Percentiles rank a stretch among this genome's conserved stretches.
phyloP scores from a whole-genome alignment of 1,140 invertebrate genomes.

The Eumeta japonica region DNA sequence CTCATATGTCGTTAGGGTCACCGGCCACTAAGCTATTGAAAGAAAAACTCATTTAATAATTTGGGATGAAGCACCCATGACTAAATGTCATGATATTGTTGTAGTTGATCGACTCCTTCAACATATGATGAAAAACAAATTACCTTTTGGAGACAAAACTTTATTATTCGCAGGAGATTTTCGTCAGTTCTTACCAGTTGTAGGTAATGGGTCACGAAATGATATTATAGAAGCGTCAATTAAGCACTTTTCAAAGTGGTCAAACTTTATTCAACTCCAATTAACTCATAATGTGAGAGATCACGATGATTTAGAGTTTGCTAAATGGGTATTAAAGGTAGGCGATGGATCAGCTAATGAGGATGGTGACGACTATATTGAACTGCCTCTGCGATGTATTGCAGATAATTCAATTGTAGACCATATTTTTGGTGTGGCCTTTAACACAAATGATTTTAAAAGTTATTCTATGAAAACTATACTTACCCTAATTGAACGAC shows the following conservation, averaged over 20 bases:
- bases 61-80: conserved; percentile 15
- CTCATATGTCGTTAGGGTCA: too few relatives aligned
- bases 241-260: too few relatives aligned
- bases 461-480: conserved; percentile 19
- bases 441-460: conserved; percentile 16
- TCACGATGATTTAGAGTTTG: conserved; percentile 10
- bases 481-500: conserved; percentile 14
- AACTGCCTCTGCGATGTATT: conserved; percentile 15
- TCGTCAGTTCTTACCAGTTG: conserved; percentile 15
- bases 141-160: too few relatives aligned
- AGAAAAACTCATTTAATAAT: conserved; percentile 14
- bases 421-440: conserved; percentile 12
- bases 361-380: conserved; percentile 10
- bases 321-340: conserved; percentile 15
- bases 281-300: too few relatives aligned
- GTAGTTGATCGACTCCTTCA: too few relatives aligned
- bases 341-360: too few relatives aligned
- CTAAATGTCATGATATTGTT: too few relatives aligned
- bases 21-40: conserved; percentile 11
- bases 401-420: too few relatives aligned
- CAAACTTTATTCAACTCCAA: conserved; percentile 12
- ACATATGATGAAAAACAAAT: conserved; percentile 14
- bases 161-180: too few relatives aligned
- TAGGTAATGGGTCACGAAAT: conserved; percentile 15
- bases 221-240: conserved; percentile 15